Base-by-base conservation (phyloP, 2,797 vertebrate species). In the Siniperca scherzeri region DNA sequence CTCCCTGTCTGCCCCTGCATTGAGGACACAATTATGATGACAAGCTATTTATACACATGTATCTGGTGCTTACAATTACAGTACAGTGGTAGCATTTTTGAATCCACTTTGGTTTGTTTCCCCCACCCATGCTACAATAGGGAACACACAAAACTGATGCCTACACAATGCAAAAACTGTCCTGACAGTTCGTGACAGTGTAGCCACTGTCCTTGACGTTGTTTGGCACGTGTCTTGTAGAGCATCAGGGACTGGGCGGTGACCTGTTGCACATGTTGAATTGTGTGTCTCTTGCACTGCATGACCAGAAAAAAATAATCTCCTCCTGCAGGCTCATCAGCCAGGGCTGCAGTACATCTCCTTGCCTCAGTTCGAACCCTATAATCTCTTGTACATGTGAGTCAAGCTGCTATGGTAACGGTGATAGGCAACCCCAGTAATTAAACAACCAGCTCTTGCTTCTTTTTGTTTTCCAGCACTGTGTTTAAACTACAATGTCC, bases 371-470 rank as follows among this genome's bases (percentile, higher is more conserved):
- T 69, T 79, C 7, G 16, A 91, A 87, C 84, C 92, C 93, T 94
- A 82, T 95, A 94, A 96, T 96, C 94, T 91, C 79, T 61, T 55
- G 70, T 89, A 85, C 91, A 76, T 77, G 89, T 61, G 81, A 93
- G 93, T 93, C 91, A 89, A 75, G 95, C 95, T 97, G 94, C 96
- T 93, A 96, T 96, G 96, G 95, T 88, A 95, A 96, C 95, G 78
- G 55, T 22, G 74, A 64, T 89, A 94, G 95, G 94, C 82, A 91
- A 93, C 89, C 94, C 94, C 93, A 95, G 95, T 97, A 96, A 97
- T 97, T 97, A 97, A 96, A 96, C 96, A 95, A 95, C 96, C 96
- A 95, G 93, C 95, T 96, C 94, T 84, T 71, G 92, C 80, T 88
- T 93, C 91, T 94, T 91, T 90, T 93, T 94, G 96, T 95, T 96